Evolutionary conservation across 2,797 vertebrate genomes (phyloP).

Genomic region (Iguana delicatissima): DNA sequence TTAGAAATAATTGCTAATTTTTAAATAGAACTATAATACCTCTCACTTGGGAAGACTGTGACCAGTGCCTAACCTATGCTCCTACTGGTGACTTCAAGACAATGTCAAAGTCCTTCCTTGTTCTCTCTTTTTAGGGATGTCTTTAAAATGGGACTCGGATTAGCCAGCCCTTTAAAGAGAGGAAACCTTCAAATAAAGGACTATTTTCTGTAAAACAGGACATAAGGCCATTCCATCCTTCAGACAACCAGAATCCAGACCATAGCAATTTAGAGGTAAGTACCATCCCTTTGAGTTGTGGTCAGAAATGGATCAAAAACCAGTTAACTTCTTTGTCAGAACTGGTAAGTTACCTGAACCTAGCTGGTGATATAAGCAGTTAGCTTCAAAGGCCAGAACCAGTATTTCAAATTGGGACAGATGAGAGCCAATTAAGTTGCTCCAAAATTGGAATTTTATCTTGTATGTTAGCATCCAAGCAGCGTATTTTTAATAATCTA

Average conservation of each 20-base stretch:
- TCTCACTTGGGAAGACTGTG: too few species aligned
- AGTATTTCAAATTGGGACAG: background rate
- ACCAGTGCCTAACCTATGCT: too few species aligned
- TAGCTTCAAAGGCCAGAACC: background rate
- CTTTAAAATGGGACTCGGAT: too few species aligned
- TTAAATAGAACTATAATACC: too few species aligned
- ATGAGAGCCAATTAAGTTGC: background rate
- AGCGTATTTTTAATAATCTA: background rate
- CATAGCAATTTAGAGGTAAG: background rate
- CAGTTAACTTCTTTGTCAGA: background rate
- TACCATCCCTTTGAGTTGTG: background rate
- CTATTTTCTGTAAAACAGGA: too few species aligned
- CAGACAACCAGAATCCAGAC: background rate
- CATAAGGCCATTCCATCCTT: background rate
- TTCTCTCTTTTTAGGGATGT: too few species aligned
- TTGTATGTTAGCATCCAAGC: too few species aligned
- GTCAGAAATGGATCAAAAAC: background rate
- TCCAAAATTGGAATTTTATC: background rate
- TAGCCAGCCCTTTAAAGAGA: too few species aligned
- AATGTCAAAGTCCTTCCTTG: too few species aligned
- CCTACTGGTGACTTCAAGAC: too few species aligned
- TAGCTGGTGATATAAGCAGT: background rate
- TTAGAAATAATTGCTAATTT: too few species aligned
- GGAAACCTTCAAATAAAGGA: too few species aligned
- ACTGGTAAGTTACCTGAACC: background rate